These are phyloP conservation scores for Mycalesis mineus DNA, from an alignment of 2,888 invertebrate species.

Conservation along the genomic window DNA sequence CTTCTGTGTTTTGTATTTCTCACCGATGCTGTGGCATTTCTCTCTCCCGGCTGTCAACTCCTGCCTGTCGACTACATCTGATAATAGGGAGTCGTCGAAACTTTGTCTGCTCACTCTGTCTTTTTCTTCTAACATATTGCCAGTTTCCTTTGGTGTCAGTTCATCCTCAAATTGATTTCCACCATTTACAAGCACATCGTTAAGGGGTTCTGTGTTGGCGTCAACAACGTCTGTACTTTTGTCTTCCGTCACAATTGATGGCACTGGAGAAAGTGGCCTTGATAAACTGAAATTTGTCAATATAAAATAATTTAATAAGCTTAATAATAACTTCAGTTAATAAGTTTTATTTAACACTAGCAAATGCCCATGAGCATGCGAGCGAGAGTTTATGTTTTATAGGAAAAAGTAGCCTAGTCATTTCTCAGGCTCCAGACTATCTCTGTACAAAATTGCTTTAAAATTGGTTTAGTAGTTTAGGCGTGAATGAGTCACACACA, in stretches of 20 bases:
- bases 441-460: too few relatives aligned
- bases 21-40: constrained; percentile 73
- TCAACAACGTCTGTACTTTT: constrained; percentile 38
- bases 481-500: too few relatives aligned
- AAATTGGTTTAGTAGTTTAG: too few relatives aligned
- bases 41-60: constrained; percentile 59
- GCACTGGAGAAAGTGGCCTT: constrained; percentile 61
- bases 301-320: background rate
- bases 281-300: constrained; percentile 51
- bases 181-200: constrained; percentile 53
- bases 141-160: constrained; percentile 63
- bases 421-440: too few relatives aligned
- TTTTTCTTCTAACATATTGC: constrained; percentile 65
- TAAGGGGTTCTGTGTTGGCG: constrained; percentile 43
- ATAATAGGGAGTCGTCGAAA: constrained; percentile 60
- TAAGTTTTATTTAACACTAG: too few relatives aligned
- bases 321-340: too few relatives aligned
- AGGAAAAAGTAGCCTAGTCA: too few relatives aligned
- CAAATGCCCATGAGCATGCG: too few relatives aligned
- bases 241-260: constrained; percentile 29
- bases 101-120: constrained; percentile 66
- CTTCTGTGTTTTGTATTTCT: constrained; percentile 68
- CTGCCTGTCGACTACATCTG: constrained; percentile 58
- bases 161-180: constrained; percentile 49
- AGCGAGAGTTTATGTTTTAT: too few relatives aligned